Percentiles rank a stretch among this genome's conserved stretches.
These are phyloP conservation scores for Hemiscyllium ocellatum DNA, from an alignment of 2,113 vertebrate genomes.

Conservation along the genomic window DNA sequence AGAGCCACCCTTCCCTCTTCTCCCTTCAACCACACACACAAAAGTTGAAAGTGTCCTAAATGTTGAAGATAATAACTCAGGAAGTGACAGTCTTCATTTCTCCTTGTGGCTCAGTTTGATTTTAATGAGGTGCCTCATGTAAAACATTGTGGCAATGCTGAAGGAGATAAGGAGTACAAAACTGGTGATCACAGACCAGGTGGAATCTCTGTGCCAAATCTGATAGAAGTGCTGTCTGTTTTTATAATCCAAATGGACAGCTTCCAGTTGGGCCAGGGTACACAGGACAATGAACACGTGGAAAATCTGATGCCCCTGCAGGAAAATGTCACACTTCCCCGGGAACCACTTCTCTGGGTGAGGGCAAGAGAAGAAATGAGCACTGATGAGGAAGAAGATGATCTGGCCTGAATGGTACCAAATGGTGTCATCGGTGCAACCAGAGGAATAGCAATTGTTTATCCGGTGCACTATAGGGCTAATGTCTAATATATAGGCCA, in stretches of 20 bases:
- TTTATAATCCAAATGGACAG: slow-evolving; percentile 76
- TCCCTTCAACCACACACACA: neutral
- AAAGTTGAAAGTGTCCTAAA: neutral
- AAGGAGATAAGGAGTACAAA: slow-evolving; percentile 74
- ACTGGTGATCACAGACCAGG: slow-evolving; percentile 68
- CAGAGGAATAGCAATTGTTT: slow-evolving; percentile 50
- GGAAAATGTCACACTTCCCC: slow-evolving; percentile 77
- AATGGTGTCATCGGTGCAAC: slow-evolving; percentile 60
- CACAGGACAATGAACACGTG: slow-evolving; percentile 82
- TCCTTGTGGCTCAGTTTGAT: slow-evolving; percentile 63
- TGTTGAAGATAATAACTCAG: neutral
- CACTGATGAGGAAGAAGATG: slow-evolving; percentile 78
- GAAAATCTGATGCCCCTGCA: slow-evolving; percentile 92
- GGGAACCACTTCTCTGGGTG: slow-evolving; percentile 86
- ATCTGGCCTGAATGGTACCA: slow-evolving; percentile 80
- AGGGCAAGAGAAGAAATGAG: slow-evolving; percentile 83
- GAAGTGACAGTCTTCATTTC: slow-evolving; percentile 49
- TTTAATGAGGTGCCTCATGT: slow-evolving; percentile 68
- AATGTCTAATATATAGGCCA: slow-evolving; percentile 87
- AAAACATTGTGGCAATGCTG: slow-evolving; percentile 71
- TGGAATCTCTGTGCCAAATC: slow-evolving; percentile 65
- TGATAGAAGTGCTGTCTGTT: slow-evolving; percentile 70
- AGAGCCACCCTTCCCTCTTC: neutral
- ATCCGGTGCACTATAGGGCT: slow-evolving; percentile 85
- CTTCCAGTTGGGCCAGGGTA: slow-evolving; percentile 85